Percentiles rank a stretch among this genome's conserved stretches.
Conservation (phyloP, 2,113 vertebrate genomes). For the Cariama cristata region DNA sequence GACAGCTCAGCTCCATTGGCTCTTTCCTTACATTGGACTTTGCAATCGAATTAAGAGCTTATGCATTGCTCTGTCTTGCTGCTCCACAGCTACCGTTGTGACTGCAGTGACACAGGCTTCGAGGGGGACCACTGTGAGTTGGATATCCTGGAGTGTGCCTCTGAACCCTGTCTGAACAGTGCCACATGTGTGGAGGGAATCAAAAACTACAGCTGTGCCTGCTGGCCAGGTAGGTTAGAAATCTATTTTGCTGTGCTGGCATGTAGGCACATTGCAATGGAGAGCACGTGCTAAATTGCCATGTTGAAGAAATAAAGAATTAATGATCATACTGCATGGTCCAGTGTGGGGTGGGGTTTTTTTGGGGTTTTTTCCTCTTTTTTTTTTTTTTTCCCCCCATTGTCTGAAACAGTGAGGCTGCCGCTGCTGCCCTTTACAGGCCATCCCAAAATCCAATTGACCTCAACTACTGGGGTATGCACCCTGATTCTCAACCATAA, state of each 20-base stretch:
- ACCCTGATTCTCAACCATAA: background rate
- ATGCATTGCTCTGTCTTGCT: background rate
- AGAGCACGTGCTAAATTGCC: rapidly evolving
- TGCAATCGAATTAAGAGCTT: background rate
- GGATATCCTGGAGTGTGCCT: conserved; percentile 91
- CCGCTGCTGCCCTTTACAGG: background rate
- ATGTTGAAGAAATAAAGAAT: background rate
- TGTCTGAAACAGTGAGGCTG: background rate
- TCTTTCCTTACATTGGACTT: background rate
- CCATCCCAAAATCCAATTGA: background rate
- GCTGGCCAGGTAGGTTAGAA: conserved; percentile 87
- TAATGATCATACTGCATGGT: background rate
- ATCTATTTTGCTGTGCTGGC: background rate
- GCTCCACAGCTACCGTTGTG: conserved; percentile 82
- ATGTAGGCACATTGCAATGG: background rate
- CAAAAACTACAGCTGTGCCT: conserved; percentile 86
- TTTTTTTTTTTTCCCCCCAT: background rate
- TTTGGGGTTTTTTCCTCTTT: background rate
- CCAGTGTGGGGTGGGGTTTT: background rate
- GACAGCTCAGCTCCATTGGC: background rate
- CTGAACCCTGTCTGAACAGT: conserved; percentile 87
- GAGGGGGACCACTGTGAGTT: conserved; percentile 83
- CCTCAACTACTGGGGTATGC: background rate
- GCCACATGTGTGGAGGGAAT: conserved; percentile 85
- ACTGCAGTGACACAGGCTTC: conserved; percentile 89